Conservation (phyloP, 1,140 invertebrate species). For the Zaprionus camerounensis region DNA sequence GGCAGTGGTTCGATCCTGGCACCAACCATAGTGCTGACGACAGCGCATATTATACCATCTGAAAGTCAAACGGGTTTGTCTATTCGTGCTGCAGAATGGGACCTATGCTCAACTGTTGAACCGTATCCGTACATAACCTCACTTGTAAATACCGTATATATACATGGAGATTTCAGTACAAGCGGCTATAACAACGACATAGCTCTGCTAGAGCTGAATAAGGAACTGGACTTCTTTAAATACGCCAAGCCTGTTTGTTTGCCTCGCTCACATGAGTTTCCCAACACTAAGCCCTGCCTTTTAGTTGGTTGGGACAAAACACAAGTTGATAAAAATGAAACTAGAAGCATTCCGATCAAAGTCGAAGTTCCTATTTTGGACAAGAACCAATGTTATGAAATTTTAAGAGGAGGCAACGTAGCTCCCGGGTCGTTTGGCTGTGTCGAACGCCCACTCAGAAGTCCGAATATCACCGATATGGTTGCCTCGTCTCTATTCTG, state of each 20-base stretch:
- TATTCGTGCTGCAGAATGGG: conserved; percentile 89
- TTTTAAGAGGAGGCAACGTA: conserved; percentile 63
- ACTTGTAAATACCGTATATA: background rate
- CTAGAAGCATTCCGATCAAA: conserved; percentile 86
- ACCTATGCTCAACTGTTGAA: background rate
- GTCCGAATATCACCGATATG: background rate
- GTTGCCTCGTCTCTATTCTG: conserved; percentile 87
- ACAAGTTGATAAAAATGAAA: background rate
- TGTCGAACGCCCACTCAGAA: conserved; percentile 61
- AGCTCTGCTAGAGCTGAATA: conserved; percentile 87
- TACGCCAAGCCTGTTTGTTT: conserved; percentile 90
- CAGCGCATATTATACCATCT: background rate
- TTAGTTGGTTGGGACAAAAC: conserved; percentile 88
- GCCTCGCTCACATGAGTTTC: conserved; percentile 82
- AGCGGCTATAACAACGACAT: conserved; percentile 86
- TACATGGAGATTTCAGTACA: conserved; percentile 85
- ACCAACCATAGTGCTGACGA: conserved; percentile 4
- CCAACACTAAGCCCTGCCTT: conserved; percentile 81
- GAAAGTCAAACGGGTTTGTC: background rate
- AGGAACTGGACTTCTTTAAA: conserved; percentile 86
- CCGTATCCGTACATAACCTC: background rate
- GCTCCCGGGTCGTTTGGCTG: conserved; percentile 85
- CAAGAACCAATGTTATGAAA: conserved; percentile 85
- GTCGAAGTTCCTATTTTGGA: conserved; percentile 87
- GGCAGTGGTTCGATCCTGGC: conserved; percentile 55